These are phyloP conservation scores for Ctenodactylus gundi DNA, from an alignment of 2,113 vertebrate species.

Conservation along the genomic window DNA sequence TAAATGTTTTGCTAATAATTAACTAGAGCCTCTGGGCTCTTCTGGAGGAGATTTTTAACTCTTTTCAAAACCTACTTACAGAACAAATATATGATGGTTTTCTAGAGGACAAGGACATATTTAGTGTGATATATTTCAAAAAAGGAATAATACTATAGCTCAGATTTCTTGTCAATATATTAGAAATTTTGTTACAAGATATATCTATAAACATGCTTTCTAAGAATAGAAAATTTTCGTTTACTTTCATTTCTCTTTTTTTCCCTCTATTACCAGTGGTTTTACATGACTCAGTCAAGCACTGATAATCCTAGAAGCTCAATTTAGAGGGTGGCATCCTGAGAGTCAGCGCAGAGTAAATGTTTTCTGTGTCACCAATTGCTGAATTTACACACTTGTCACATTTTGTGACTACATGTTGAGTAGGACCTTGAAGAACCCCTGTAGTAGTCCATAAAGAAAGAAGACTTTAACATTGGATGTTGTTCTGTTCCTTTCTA, in stretches of 20 bases:
- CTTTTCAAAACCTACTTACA: slow-evolving; percentile 50
- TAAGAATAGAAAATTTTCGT: neutral
- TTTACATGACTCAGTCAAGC: neutral
- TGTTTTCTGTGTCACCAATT: neutral
- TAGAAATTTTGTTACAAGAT: neutral
- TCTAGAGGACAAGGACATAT: neutral
- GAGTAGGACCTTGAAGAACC: slow-evolving; percentile 5
- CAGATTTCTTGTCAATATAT: neutral
- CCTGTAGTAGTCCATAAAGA: slow-evolving; percentile 22
- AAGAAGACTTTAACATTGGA: neutral
- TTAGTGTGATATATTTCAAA: neutral
- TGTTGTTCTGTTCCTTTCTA: neutral
- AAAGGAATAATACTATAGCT: neutral
- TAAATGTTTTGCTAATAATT: slow-evolving; percentile 75
- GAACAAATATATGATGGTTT: neutral
- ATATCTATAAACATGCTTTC: neutral
- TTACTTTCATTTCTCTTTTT: neutral
- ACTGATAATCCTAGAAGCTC: neutral
- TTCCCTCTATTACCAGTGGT: neutral
- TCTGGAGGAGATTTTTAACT: slow-evolving; percentile 51
- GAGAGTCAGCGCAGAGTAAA: neutral
- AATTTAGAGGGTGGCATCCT: neutral
- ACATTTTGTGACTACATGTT: neutral
- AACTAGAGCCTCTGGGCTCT: slow-evolving; percentile 58
- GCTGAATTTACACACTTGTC: neutral